Percentiles rank a stretch among this genome's conserved stretches.
Conservation (phyloP, 2,797 vertebrate species). For the Tamandua tetradactyla region DNA sequence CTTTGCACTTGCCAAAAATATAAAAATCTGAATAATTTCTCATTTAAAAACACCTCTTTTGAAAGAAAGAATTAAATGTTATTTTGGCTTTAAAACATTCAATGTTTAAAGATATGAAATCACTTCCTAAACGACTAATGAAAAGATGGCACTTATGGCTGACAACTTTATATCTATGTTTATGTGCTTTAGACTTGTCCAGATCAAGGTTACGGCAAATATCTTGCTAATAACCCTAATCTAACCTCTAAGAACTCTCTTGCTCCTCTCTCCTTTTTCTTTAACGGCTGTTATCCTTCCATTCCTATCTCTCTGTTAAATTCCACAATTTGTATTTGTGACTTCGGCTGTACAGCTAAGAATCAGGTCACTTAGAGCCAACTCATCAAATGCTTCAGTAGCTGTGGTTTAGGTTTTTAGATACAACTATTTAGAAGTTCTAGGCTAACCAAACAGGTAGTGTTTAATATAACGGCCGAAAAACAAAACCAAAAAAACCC, state of each 20-base stretch:
- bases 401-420: background rate
- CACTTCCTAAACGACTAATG: background rate
- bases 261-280: background rate
- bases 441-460: background rate
- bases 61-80: slow-evolving; percentile 22
- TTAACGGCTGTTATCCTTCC: background rate
- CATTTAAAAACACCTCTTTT: background rate
- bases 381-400: background rate
- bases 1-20: background rate
- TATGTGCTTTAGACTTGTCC: slow-evolving; percentile 21
- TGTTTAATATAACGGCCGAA: background rate
- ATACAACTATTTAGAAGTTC: slow-evolving; percentile 29
- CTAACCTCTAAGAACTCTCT: background rate
- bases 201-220: background rate
- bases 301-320: background rate
- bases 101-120: slow-evolving; percentile 13
- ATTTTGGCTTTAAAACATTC: slow-evolving; percentile 27
- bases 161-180: background rate
- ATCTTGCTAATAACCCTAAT: background rate
- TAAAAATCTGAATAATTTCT: slow-evolving; percentile 50
- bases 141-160: slow-evolving; percentile 27
- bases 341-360: background rate
- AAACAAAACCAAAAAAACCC: no score
- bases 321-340: background rate
- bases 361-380: background rate